A percentile compares a stretch with the other conserved stretches of the same genome.
Evolutionary conservation across 2,113 vertebrate genomes (phyloP).

Genomic region (Euleptes europaea): DNA sequence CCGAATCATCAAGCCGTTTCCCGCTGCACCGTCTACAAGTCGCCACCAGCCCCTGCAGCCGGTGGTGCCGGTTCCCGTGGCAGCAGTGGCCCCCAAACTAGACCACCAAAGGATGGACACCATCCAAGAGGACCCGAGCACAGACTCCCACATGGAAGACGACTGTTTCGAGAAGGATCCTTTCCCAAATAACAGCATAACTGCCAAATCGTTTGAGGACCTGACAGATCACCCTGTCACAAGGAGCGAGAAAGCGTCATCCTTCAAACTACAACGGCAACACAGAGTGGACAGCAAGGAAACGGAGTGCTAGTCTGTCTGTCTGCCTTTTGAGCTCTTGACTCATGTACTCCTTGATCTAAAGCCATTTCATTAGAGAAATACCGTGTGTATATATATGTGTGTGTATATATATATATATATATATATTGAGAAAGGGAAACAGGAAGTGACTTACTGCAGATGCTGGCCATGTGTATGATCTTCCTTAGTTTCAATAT

Average conservation of each 20-base stretch:
- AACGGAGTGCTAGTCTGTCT: constrained; percentile 84
- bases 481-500: constrained; percentile 58
- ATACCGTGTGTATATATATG: constrained; percentile 22
- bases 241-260: constrained; percentile 81
- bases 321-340: rapidly evolving
- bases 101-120: constrained; percentile 92
- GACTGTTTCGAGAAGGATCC: constrained; percentile 84
- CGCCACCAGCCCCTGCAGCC: constrained; percentile 74
- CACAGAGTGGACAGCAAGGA: constrained; percentile 91
- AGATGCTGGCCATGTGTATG: constrained; percentile 71
- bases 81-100: constrained; percentile 41
- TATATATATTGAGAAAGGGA: constrained; percentile 42
- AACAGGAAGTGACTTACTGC: constrained; percentile 65
- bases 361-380: constrained; percentile 63
- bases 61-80: not conserved
- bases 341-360: constrained; percentile 34
- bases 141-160: constrained; percentile 86
- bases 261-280: constrained; percentile 89
- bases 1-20: constrained; percentile 85
- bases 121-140: constrained; percentile 95
- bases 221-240: constrained; percentile 82
- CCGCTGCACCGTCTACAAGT: constrained; percentile 67
- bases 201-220: constrained; percentile 93
- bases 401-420: constrained; percentile 52
- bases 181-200: constrained; percentile 83